A percentile compares a stretch with the other conserved stretches of the same genome.
phyloP scores from a whole-genome alignment of 2,888 invertebrate genomes.

The Trichopoda pennipes region DNA sequence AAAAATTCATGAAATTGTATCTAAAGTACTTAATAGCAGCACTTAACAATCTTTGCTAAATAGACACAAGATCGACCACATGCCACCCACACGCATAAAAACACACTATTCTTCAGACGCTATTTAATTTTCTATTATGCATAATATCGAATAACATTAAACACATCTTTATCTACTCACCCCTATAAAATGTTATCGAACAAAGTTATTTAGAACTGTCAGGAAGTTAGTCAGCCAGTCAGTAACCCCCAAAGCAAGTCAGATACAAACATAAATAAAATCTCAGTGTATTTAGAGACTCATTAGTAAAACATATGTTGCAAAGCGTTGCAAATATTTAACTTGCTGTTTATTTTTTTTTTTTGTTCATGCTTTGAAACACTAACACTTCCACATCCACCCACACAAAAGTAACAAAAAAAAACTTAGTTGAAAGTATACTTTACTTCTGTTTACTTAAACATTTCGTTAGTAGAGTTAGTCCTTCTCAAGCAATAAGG shows the following conservation, averaged over 20 bases:
- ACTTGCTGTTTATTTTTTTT: conserved; percentile 43
- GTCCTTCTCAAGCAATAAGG: conserved; percentile 16
- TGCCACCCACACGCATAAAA: conserved; percentile 9
- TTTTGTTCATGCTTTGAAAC: conserved; percentile 27
- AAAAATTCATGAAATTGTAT: conserved; percentile 44
- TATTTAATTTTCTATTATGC: conserved; percentile 78
- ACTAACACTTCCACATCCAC: neutral
- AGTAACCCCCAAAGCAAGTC: conserved; percentile 32
- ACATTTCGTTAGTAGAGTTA: conserved; percentile 59
- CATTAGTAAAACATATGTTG: conserved; percentile 68
- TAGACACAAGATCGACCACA: conserved; percentile 11
- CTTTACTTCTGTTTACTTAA: conserved; percentile 43
- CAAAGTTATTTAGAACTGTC: conserved; percentile 17
- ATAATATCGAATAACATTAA: conserved; percentile 77
- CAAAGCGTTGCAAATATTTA: conserved; percentile 64
- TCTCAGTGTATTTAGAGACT: conserved; percentile 66
- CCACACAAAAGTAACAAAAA: conserved; percentile 53
- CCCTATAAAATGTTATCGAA: neutral
- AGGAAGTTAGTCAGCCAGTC: conserved; percentile 8
- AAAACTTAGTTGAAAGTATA: conserved; percentile 53
- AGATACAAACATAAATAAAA: conserved; percentile 41
- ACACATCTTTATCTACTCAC: conserved; percentile 60
- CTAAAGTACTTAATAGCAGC: conserved; percentile 18
- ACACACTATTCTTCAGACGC: conserved; percentile 70
- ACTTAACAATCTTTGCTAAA: conserved; percentile 33